Evolutionary conservation across 2,888 invertebrate species (phyloP).

Genomic region (Eupithecia abbreviata): DNA sequence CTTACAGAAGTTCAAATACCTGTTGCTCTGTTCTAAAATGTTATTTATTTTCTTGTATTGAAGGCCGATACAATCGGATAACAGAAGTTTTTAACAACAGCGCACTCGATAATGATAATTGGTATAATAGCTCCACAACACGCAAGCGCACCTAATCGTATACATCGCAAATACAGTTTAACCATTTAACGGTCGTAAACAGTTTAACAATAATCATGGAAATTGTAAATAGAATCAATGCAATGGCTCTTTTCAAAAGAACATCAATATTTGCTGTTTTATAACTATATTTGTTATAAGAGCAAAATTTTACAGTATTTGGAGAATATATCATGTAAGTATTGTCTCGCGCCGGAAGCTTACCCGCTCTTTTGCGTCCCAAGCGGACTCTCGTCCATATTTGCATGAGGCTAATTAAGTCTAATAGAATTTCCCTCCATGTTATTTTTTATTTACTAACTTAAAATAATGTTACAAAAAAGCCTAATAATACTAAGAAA

Average conservation of each 20-base stretch:
- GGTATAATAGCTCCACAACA: background rate
- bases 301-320: too few species aligned
- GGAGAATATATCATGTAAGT: too few species aligned
- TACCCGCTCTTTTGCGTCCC: too few species aligned
- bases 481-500: too few species aligned
- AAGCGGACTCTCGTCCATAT: too few species aligned
- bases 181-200: background rate
- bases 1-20: background rate
- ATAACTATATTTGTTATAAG: too few species aligned
- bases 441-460: too few species aligned
- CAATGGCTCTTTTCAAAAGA: background rate
- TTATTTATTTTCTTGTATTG: background rate
- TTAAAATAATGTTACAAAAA: too few species aligned
- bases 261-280: too few species aligned
- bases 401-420: too few species aligned
- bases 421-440: too few species aligned
- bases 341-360: too few species aligned
- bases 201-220: background rate
- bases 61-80: constrained; percentile 1
- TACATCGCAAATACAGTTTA: constrained; percentile 2
- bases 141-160: background rate
- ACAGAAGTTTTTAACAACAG: background rate
- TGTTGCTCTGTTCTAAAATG: background rate
- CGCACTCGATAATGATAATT: background rate
- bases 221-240: background rate